Evolutionary conservation across 37 sponge, comb jelly and placozoan genomes (phyloP).

Genomic region (Ianthella basta): DNA sequence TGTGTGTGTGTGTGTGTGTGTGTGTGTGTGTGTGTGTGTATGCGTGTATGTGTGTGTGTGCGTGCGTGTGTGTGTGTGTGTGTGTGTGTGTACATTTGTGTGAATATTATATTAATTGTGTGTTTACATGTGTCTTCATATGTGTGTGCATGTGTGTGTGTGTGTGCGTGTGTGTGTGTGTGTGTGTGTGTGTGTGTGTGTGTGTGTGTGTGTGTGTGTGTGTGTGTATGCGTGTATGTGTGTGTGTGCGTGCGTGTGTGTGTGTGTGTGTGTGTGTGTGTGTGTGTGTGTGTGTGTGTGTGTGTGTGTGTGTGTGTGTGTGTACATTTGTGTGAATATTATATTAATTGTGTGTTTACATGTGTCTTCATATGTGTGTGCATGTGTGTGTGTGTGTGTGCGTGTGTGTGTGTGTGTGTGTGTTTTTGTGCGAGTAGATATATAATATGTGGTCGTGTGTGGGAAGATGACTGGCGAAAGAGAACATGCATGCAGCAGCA

Average conservation of each 20-base stretch:
- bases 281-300: conserved; percentile 37
- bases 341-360: conserved; percentile 1
- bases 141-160: too few relatives aligned
- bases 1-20: conserved; percentile 42
- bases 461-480: too few relatives aligned
- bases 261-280: too few relatives aligned
- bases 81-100: conserved; percentile 32
- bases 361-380: conserved; percentile 1
- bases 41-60: conserved; percentile 49
- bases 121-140: neutral
- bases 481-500: neutral
- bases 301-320: conserved; percentile 50
- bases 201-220: too few relatives aligned
- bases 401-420: too few relatives aligned
- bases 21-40: conserved; percentile 15
- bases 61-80: conserved; percentile 41
- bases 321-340: conserved; percentile 30
- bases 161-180: too few relatives aligned
- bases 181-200: too few relatives aligned
- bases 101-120: conserved; percentile 12
- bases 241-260: too few relatives aligned
- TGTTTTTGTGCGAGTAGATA: too few relatives aligned
- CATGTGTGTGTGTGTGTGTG: too few relatives aligned
- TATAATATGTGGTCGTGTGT: too few relatives aligned
- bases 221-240: too few relatives aligned